Conservation (phyloP, 2,888 invertebrate genomes). For the Lordiphosa andalusiaca region DNA sequence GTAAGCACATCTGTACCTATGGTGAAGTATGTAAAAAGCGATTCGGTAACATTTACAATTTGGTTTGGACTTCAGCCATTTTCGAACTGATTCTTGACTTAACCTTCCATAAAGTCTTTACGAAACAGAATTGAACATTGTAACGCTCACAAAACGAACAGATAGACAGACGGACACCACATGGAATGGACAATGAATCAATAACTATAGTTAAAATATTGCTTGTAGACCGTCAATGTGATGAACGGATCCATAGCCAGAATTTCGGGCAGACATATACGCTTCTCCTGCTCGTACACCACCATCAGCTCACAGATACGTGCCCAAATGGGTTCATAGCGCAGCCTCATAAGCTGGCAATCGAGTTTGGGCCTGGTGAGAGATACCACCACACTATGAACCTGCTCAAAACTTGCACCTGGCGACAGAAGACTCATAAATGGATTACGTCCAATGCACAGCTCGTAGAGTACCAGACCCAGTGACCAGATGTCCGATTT, state of each 20-base stretch:
- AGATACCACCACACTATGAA: conserved; percentile 49
- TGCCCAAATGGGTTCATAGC: conserved; percentile 66
- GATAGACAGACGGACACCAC: no score
- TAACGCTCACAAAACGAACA: no score
- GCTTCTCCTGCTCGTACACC: conserved; percentile 59
- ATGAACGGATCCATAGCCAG: conserved; percentile 59
- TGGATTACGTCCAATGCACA: conserved; percentile 79
- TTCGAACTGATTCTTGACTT: no score
- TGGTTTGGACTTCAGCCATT: no score
- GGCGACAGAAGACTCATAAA: conserved; percentile 49
- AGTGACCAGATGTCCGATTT: conserved; percentile 88
- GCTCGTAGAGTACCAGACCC: conserved; percentile 86
- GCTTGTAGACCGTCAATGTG: conserved; percentile 65
- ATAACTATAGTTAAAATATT: conserved; percentile 77
- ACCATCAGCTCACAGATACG: conserved; percentile 74
- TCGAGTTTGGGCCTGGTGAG: conserved; percentile 54
- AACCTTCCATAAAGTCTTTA: no score
- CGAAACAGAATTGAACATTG: no score
- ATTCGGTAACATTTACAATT: no score
- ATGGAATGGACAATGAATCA: conserved; percentile 18
- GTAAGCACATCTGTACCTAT: no score
- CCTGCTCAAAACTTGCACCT: conserved; percentile 42
- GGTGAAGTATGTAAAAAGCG: no score
- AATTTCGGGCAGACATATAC: conserved; percentile 71
- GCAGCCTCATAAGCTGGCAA: conserved; percentile 49